Evolutionary conservation across 1,140 invertebrate species (phyloP).

Genomic region (Magallana gigas): DNA sequence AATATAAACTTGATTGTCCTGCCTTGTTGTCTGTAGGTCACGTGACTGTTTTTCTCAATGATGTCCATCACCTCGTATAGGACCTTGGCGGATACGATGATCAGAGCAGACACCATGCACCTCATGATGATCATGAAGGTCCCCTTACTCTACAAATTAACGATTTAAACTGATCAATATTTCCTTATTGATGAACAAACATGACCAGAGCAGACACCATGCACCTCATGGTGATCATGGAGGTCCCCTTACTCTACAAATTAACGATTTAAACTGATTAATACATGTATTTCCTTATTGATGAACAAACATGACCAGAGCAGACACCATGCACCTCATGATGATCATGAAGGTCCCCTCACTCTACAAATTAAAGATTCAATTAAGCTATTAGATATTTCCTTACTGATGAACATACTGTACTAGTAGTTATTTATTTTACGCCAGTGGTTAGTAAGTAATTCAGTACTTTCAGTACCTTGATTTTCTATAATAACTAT

Average conservation of each 20-base stretch:
- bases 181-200: too few relatives aligned
- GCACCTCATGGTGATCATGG: constrained; percentile 61
- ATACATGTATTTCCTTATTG: not conserved
- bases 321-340: constrained; percentile 59
- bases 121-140: constrained; percentile 64
- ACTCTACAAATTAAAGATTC: too few relatives aligned
- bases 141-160: constrained; percentile 57
- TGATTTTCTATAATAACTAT: too few relatives aligned
- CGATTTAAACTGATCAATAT: too few relatives aligned
- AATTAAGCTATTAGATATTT: too few relatives aligned
- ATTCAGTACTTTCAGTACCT: too few relatives aligned
- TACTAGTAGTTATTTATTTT: too few relatives aligned
- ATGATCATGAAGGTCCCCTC: constrained; percentile 58
- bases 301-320: constrained; percentile 70
- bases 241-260: constrained; percentile 59
- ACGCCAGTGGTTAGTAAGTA: too few relatives aligned
- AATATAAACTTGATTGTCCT: not conserved
- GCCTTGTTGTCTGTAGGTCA: constrained; percentile 73
- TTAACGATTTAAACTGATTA: not conserved
- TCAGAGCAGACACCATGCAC: constrained; percentile 60
- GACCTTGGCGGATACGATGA: constrained; percentile 68
- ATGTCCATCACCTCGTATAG: constrained; percentile 68
- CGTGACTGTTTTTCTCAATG: constrained; percentile 66
- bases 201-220: constrained; percentile 66
- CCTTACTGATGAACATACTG: too few relatives aligned